phyloP scores from a whole-genome alignment of 2,888 invertebrate genomes.

The Heliothis peltigera region DNA sequence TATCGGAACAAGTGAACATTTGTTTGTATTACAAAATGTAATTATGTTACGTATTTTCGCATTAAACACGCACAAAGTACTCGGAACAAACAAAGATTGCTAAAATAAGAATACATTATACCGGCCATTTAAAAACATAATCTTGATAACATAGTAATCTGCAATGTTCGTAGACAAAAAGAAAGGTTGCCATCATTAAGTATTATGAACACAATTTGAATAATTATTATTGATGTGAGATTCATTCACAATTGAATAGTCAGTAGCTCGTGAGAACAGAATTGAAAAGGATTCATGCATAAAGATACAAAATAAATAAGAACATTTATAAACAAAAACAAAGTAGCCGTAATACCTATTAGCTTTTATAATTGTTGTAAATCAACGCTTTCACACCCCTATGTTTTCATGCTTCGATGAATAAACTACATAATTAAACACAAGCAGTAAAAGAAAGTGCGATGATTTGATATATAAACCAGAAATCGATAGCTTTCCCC shows the following conservation, averaged over 20 bases:
- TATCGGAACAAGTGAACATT: not conserved
- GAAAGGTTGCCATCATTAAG: conserved; percentile 70
- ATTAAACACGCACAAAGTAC: conserved; percentile 40
- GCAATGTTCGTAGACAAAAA: conserved; percentile 66
- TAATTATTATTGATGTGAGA: conserved; percentile 77
- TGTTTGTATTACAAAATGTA: conserved; percentile 18
- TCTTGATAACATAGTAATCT: conserved; percentile 69
- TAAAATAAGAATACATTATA: conserved; percentile 44
- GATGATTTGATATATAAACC: conserved; percentile 55
- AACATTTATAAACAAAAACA: conserved; percentile 66
- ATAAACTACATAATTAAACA: conserved; percentile 29
- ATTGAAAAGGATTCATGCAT: conserved; percentile 68
- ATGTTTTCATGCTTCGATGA: conserved; percentile 32
- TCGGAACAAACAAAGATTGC: conserved; percentile 41
- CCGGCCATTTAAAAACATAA: conserved; percentile 57
- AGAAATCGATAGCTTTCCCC: conserved; percentile 70
- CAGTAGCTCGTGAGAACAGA: conserved; percentile 79
- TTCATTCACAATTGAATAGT: conserved; percentile 76
- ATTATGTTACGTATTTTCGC: conserved; percentile 12
- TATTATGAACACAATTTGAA: conserved; percentile 77
- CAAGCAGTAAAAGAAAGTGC: conserved; percentile 43
- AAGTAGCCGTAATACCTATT: conserved; percentile 63
- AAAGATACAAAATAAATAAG: conserved; percentile 47
- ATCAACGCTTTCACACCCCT: conserved; percentile 55
- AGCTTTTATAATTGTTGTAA: conserved; percentile 51